Percentiles rank a stretch among this genome's conserved stretches.
Conservation (phyloP, 2,797 vertebrate genomes). For the Enteromius argenteus region DNA sequence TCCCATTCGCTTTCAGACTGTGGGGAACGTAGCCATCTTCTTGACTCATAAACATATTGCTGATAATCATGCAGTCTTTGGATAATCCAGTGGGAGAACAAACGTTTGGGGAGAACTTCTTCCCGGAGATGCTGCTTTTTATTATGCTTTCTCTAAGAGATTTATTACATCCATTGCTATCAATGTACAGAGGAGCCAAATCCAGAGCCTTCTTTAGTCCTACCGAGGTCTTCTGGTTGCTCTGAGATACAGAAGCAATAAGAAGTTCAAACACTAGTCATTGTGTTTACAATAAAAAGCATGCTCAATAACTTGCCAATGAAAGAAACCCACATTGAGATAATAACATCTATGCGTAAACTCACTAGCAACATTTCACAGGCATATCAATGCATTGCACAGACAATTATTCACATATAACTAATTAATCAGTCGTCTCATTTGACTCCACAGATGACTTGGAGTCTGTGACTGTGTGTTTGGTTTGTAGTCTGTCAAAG, state of each 20-base stretch:
- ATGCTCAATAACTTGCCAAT: background rate
- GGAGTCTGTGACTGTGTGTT: background rate
- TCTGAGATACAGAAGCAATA: constrained; percentile 62
- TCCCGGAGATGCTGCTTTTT: constrained; percentile 64
- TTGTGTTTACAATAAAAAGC: background rate
- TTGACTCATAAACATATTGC: constrained; percentile 75
- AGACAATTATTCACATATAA: background rate
- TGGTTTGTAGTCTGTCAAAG: background rate
- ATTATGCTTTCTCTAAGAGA: constrained; percentile 68
- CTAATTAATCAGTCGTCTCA: background rate
- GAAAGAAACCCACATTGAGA: background rate
- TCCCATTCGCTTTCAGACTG: constrained; percentile 72
- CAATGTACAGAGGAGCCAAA: constrained; percentile 75
- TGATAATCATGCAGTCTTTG: constrained; percentile 73
- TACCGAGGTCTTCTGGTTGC: constrained; percentile 72
- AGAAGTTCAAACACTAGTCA: background rate
- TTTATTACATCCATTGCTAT: constrained; percentile 75
- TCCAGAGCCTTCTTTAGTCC: constrained; percentile 76
- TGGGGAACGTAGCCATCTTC: constrained; percentile 70
- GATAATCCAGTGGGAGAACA: constrained; percentile 59
- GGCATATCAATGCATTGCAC: background rate
- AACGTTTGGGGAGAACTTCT: constrained; percentile 65
- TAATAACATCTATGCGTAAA: background rate
- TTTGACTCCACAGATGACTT: background rate
- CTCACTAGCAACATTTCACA: background rate